A percentile compares a stretch with the other conserved stretches of the same genome.
These are phyloP conservation scores for Melitaea athalia DNA, from an alignment of 2,888 invertebrate genomes.

Conservation along the genomic window DNA sequence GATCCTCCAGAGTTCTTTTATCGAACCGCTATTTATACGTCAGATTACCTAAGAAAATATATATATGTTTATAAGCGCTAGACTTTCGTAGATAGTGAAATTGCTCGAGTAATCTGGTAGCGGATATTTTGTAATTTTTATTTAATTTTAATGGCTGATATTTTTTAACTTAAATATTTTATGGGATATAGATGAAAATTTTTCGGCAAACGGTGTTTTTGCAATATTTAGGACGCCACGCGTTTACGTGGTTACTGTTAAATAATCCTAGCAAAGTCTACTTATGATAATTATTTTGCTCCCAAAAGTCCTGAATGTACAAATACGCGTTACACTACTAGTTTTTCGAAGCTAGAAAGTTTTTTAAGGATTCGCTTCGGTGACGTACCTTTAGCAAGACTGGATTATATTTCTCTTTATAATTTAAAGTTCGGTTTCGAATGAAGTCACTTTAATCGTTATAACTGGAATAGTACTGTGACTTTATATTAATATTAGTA, in stretches of 20 bases:
- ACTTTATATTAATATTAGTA: slow-evolving; percentile 39
- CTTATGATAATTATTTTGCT: slow-evolving; percentile 51
- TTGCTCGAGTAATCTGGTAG: slow-evolving; percentile 63
- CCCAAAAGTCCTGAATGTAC: slow-evolving; percentile 78
- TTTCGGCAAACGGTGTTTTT: slow-evolving; percentile 39
- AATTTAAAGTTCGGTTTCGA: slow-evolving; percentile 39
- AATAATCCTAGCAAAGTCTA: slow-evolving; percentile 29
- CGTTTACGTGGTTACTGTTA: slow-evolving; percentile 35
- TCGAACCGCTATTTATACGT: slow-evolving; percentile 14
- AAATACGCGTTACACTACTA: slow-evolving; percentile 63
- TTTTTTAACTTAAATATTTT: slow-evolving; percentile 60
- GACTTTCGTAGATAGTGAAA: slow-evolving; percentile 65
- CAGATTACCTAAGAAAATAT: slow-evolving; percentile 49
- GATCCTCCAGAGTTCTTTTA: slow-evolving; percentile 26
- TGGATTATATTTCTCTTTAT: slow-evolving; percentile 45
- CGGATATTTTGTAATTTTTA: slow-evolving; percentile 61
- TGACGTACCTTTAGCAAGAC: slow-evolving; percentile 54
- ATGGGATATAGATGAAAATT: slow-evolving; percentile 51
- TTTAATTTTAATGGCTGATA: slow-evolving; percentile 55
- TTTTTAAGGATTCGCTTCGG: slow-evolving; percentile 58
- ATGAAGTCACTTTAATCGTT: slow-evolving; percentile 5
- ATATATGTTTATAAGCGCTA: slow-evolving; percentile 66
- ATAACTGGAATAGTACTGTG: slow-evolving; percentile 35
- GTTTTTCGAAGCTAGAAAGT: slow-evolving; percentile 57
- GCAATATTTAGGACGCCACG: slow-evolving; percentile 49